phyloP scores from a whole-genome alignment of 2,888 invertebrate species.

The Heliconius erato region DNA sequence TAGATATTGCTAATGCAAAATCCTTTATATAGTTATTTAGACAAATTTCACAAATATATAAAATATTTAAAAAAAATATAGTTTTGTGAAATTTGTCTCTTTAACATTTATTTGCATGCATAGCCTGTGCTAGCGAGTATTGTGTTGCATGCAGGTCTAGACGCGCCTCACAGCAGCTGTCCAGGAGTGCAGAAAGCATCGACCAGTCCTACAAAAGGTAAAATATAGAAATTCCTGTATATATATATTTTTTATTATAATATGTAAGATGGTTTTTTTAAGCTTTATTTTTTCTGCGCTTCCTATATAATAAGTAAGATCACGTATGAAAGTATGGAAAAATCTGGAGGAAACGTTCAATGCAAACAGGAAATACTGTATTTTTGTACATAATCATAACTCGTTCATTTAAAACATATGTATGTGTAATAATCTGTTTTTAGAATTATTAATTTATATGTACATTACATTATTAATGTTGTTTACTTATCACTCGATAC shows the following conservation, averaged over 20 bases:
- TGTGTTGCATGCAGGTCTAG: constrained; percentile 91
- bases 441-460: constrained; percentile 5
- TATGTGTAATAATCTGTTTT: constrained; percentile 9
- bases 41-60: constrained; percentile 40
- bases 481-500: constrained; percentile 13
- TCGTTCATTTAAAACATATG: constrained; percentile 7
- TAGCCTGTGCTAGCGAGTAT: constrained; percentile 82
- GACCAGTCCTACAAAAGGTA: constrained; percentile 87
- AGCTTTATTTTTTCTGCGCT: constrained; percentile 2
- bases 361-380: constrained; percentile 15
- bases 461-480: background rate
- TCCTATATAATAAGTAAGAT: background rate
- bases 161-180: constrained; percentile 94
- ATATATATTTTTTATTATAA: background rate
- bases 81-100: constrained; percentile 22
- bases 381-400: constrained; percentile 8
- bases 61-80: background rate
- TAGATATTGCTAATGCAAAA: constrained; percentile 41
- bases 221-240: constrained; percentile 49
- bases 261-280: background rate
- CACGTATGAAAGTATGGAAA: background rate
- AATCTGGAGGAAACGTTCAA: constrained; percentile 21
- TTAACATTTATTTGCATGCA: constrained; percentile 68
- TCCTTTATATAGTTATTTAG: constrained; percentile 46
- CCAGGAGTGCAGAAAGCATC: constrained; percentile 88